A percentile compares a stretch with the other conserved stretches of the same genome.
Evolutionary conservation across 2,113 vertebrate genomes (phyloP).

Genomic region (Fregetta grallaria): DNA sequence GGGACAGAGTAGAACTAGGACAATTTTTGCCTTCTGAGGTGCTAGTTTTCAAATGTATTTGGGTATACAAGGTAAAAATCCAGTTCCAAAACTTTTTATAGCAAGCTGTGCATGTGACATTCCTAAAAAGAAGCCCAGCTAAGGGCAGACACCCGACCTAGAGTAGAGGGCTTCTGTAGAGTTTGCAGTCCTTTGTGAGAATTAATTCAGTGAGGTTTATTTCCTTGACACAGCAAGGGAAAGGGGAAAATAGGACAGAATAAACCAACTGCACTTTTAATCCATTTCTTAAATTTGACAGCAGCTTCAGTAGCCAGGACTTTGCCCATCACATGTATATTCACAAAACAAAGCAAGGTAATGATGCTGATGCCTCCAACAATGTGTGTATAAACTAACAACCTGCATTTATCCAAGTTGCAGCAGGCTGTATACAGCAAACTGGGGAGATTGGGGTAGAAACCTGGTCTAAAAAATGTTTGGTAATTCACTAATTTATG

Average conservation of each 20-base stretch:
- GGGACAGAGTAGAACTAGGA: not conserved
- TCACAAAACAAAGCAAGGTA: not conserved
- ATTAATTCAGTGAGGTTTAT: not conserved
- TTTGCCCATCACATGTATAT: rapidly evolving
- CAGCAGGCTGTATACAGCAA: not conserved
- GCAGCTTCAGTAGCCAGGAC: not conserved
- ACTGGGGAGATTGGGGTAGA: not conserved
- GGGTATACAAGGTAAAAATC: not conserved
- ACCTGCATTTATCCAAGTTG: not conserved
- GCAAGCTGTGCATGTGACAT: not conserved
- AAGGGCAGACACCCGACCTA: not conserved
- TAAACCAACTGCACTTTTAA: not conserved
- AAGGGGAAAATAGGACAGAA: not conserved
- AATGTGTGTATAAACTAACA: rapidly evolving
- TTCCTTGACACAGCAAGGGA: not conserved
- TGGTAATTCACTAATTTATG: not conserved
- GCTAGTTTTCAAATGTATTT: not conserved
- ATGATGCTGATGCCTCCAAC: not conserved
- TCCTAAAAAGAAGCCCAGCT: not conserved
- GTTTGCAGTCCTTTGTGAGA: not conserved
- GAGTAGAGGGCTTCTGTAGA: not conserved
- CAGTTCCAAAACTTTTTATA: not conserved
- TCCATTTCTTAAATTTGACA: not conserved
- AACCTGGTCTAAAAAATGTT: not conserved
- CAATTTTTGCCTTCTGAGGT: not conserved